phyloP scores from a whole-genome alignment of 2,888 invertebrate species.

The Trichogramma dendrolimi region DNA sequence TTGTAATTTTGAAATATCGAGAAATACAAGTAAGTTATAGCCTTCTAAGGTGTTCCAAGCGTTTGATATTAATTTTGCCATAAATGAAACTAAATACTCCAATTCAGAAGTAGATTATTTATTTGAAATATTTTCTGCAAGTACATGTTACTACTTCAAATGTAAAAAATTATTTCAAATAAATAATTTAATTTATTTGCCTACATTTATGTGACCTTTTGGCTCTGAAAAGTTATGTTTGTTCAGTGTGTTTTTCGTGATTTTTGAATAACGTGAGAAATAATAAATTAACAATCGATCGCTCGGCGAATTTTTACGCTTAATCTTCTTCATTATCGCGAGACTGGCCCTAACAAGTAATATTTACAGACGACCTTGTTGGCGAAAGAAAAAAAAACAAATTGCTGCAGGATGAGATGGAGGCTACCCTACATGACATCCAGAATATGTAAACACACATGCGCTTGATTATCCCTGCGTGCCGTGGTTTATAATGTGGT shows the following conservation, averaged over 20 bases:
- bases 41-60: conserved; percentile 13
- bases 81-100: conserved; percentile 15
- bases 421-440: conserved; percentile 97
- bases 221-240: conserved; percentile 9
- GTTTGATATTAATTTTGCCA: conserved; percentile 12
- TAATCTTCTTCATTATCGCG: conserved; percentile 23
- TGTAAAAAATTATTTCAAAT: not conserved
- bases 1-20: conserved; percentile 9
- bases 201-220: not conserved
- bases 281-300: conserved; percentile 20
- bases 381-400: conserved; percentile 93
- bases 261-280: conserved; percentile 14
- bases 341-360: conserved; percentile 48
- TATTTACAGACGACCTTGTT: conserved; percentile 87
- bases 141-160: not conserved
- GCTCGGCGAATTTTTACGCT: conserved; percentile 20
- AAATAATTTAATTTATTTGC: conserved; percentile 8
- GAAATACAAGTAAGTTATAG: conserved; percentile 18
- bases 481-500: conserved; percentile 31
- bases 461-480: conserved; percentile 21
- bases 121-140: not conserved
- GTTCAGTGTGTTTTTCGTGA: conserved; percentile 15
- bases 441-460: conserved; percentile 84
- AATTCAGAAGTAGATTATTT: conserved; percentile 4
- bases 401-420: conserved; percentile 96